Percentiles rank a stretch among this genome's conserved stretches.
Conservation (phyloP, 92 coral and sea anemone genomes). For the Umimayanthus chanpuru region DNA sequence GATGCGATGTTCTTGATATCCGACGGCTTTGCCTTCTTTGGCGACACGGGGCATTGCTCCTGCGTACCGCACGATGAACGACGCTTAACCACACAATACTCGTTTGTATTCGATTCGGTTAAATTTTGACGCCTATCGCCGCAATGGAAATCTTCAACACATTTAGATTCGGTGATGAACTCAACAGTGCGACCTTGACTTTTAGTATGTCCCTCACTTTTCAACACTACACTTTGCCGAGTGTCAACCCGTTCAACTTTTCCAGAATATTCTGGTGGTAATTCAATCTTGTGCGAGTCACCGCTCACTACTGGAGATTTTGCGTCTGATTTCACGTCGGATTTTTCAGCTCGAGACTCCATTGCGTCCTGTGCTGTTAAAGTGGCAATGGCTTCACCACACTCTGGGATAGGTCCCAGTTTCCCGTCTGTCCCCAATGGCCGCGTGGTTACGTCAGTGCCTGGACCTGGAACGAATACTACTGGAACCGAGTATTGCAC, state of each 20-base stretch:
- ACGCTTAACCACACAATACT: background rate
- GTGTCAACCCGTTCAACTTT: background rate
- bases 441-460: background rate
- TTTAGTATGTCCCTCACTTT: background rate
- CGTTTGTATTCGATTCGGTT: background rate
- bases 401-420: background rate
- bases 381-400: background rate
- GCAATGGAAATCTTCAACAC: background rate
- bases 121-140: background rate
- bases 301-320: background rate
- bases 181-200: background rate
- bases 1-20: slow-evolving; percentile 35
- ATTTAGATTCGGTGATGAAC: background rate
- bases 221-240: background rate
- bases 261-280: background rate
- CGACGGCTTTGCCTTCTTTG: slow-evolving; percentile 34
- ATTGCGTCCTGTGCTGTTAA: background rate
- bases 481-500: slow-evolving; percentile 46
- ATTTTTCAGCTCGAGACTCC: background rate
- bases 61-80: background rate
- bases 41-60: background rate
- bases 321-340: background rate
- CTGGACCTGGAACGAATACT: slow-evolving; percentile 37
- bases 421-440: background rate
- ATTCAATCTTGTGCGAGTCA: background rate